These are phyloP conservation scores for Neodiprion lecontei DNA, from an alignment of 1,140 invertebrate genomes.

Conservation along the genomic window DNA sequence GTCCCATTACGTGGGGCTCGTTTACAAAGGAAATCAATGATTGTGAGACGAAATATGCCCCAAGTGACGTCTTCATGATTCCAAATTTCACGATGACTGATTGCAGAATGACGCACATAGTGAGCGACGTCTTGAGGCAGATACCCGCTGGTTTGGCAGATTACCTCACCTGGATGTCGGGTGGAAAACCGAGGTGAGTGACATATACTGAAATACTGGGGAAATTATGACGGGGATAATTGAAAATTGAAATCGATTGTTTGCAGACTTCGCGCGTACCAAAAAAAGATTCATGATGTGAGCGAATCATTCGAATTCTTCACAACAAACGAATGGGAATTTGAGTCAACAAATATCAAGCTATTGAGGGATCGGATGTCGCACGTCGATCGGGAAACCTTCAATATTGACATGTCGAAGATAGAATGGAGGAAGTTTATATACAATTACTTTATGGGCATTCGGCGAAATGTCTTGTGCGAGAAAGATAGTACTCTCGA, in stretches of 20 bases:
- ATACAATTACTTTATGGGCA: constrained; percentile 57
- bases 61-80: constrained; percentile 80
- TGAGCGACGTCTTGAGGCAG: constrained; percentile 75
- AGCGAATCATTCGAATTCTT: constrained; percentile 82
- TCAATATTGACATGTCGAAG: constrained; percentile 60
- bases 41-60: constrained; percentile 72
- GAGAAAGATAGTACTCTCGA: background rate
- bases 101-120: constrained; percentile 69
- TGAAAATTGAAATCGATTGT: background rate
- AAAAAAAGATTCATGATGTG: constrained; percentile 77
- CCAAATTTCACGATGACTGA: constrained; percentile 78
- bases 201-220: background rate
- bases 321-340: constrained; percentile 83
- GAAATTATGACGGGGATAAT: background rate
- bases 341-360: constrained; percentile 73
- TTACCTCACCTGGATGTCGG: constrained; percentile 68
- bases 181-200: constrained; percentile 77
- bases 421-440: constrained; percentile 62
- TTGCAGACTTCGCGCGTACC: constrained; percentile 79
- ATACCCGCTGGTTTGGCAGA: constrained; percentile 79
- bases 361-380: constrained; percentile 66
- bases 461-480: background rate
- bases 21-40: constrained; percentile 71
- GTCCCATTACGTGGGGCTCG: constrained; percentile 77
- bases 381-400: constrained; percentile 54